Conservation (phyloP, 2,888 invertebrate genomes). For the Nemoura dubitans region DNA sequence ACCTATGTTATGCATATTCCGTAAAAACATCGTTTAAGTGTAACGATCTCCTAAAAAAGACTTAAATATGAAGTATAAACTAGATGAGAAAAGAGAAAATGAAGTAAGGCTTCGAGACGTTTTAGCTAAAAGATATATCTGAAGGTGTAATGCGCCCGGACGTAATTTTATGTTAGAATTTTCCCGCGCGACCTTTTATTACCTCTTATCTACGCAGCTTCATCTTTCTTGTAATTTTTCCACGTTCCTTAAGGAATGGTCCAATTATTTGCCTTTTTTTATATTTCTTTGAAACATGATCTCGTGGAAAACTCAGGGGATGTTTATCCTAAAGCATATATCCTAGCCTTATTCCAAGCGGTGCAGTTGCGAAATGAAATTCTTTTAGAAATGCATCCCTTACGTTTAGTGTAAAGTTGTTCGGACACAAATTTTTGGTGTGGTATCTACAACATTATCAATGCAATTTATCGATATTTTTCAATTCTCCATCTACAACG, state of each 20-base stretch:
- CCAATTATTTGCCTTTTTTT: slow-evolving; percentile 7
- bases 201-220: slow-evolving; percentile 10
- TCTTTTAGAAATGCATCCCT: neutral
- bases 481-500: too few relatives aligned
- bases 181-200: neutral
- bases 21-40: neutral
- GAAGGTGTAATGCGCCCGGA: neutral
- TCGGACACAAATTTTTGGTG: too few relatives aligned
- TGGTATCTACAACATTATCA: too few relatives aligned
- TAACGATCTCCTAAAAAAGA: neutral
- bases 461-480: too few relatives aligned
- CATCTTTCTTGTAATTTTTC: slow-evolving; percentile 14
- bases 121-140: neutral
- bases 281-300: neutral
- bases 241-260: neutral
- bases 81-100: slow-evolving; percentile 7
- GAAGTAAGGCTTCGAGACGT: neutral
- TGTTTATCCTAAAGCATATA: neutral
- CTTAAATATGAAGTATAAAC: neutral
- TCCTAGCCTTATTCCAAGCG: neutral
- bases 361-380: neutral
- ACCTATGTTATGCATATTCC: neutral
- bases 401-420: too few relatives aligned
- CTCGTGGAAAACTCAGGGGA: neutral
- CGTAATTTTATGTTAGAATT: neutral